These are phyloP conservation scores for Neodiprion lecontei DNA, from an alignment of 1,140 invertebrate genomes.

Conservation along the genomic window DNA sequence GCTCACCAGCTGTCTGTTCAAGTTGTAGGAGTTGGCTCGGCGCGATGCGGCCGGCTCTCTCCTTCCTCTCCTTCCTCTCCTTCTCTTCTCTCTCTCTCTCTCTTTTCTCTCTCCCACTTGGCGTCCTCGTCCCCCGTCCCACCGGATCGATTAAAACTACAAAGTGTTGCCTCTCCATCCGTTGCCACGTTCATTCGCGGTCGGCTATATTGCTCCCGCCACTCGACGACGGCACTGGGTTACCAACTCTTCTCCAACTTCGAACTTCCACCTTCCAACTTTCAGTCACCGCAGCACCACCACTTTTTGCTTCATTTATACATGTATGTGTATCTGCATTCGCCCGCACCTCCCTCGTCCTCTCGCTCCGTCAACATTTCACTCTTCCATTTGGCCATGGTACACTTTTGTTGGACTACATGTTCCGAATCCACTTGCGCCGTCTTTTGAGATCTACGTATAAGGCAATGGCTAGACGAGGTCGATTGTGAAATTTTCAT, in stretches of 20 bases:
- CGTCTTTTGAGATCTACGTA: no score
- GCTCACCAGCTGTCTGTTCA: slow-evolving; percentile 49
- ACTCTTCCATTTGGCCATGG: slow-evolving; percentile 27
- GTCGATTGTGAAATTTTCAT: no score
- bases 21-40: slow-evolving; percentile 53
- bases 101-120: slow-evolving; percentile 21
- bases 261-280: slow-evolving; percentile 9
- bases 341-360: slow-evolving; percentile 23
- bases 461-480: no score
- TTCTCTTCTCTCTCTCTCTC: slow-evolving; percentile 26
- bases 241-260: slow-evolving; percentile 40
- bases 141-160: slow-evolving; percentile 58
- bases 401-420: background rate
- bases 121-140: slow-evolving; percentile 43
- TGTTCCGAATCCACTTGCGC: no score
- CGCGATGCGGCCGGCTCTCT: slow-evolving; percentile 54
- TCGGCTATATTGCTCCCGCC: slow-evolving; percentile 43
- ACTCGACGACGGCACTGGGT: slow-evolving; percentile 44
- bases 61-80: slow-evolving; percentile 51
- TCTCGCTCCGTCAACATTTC: slow-evolving; percentile 12
- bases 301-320: slow-evolving; percentile 2
- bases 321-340: slow-evolving; percentile 14
- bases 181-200: slow-evolving; percentile 52
- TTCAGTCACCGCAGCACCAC: slow-evolving; percentile 13
- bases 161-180: slow-evolving; percentile 54